Evolutionary conservation across 2,888 invertebrate genomes (phyloP).

Genomic region (Lingula anatina): DNA sequence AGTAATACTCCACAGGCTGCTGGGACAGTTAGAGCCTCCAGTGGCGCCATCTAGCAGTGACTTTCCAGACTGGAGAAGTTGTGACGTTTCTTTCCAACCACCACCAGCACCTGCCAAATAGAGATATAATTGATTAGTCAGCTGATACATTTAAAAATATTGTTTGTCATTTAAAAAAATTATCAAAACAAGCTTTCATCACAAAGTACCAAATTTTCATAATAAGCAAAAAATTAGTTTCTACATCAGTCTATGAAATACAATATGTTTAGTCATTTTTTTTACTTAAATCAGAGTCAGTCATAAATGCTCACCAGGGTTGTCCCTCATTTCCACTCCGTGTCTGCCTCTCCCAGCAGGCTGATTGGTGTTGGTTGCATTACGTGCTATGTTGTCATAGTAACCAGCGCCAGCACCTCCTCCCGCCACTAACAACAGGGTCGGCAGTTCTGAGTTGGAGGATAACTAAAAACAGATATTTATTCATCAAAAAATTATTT

Average conservation of each 20-base stretch:
- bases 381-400: background rate
- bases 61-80: slow-evolving; percentile 15
- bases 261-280: background rate
- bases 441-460: slow-evolving; percentile 9
- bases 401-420: slow-evolving; percentile 32
- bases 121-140: too few relatives aligned
- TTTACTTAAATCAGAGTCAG: background rate
- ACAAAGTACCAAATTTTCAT: too few relatives aligned
- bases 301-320: too few relatives aligned
- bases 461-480: slow-evolving; percentile 12
- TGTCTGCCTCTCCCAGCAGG: background rate
- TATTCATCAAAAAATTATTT: too few relatives aligned
- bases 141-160: too few relatives aligned
- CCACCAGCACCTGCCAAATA: slow-evolving; percentile 74
- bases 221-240: too few relatives aligned
- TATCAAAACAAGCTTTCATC: too few relatives aligned
- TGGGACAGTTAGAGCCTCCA: slow-evolving; percentile 24
- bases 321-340: background rate
- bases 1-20: slow-evolving; percentile 58
- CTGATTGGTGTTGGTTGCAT: background rate
- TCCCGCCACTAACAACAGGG: slow-evolving; percentile 34
- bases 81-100: slow-evolving; percentile 63
- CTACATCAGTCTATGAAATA: slow-evolving; percentile 3
- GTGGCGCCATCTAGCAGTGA: slow-evolving; percentile 24
- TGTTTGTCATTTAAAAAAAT: too few relatives aligned